Conservation (phyloP, 2,797 vertebrate species). For the Rhinogobio ventralis region DNA sequence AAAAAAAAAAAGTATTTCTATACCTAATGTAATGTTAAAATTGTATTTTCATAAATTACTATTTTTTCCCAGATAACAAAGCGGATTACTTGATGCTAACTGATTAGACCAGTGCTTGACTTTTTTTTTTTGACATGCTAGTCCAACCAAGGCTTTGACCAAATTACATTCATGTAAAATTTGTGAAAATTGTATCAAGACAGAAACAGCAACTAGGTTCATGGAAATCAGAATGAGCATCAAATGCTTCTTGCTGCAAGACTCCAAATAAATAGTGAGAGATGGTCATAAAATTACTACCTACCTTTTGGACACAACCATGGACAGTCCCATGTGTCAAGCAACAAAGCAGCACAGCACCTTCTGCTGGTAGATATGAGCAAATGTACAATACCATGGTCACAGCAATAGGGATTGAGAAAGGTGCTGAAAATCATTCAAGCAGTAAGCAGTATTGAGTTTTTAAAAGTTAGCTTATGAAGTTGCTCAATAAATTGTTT, state of each 20-base stretch:
- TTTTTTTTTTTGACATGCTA: background rate
- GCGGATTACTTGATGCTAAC: background rate
- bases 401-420: background rate
- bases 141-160: background rate
- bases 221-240: no score
- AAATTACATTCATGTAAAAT: background rate
- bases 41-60: background rate
- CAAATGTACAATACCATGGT: background rate
- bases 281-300: background rate
- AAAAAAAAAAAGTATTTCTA: background rate
- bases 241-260: background rate
- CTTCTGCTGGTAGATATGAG: conserved; percentile 18
- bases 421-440: background rate
- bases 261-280: background rate
- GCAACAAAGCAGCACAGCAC: background rate
- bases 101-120: background rate
- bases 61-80: background rate
- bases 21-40: background rate
- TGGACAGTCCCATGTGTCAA: no score
- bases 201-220: background rate
- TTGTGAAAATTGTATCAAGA: background rate
- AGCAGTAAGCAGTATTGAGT: background rate
- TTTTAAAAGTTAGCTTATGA: background rate
- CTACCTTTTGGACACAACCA: background rate
- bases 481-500: no score